Percentiles rank a stretch among this genome's conserved stretches.
These are phyloP conservation scores for Euclidia mi DNA, from an alignment of 2,888 invertebrate species.

Conservation along the genomic window DNA sequence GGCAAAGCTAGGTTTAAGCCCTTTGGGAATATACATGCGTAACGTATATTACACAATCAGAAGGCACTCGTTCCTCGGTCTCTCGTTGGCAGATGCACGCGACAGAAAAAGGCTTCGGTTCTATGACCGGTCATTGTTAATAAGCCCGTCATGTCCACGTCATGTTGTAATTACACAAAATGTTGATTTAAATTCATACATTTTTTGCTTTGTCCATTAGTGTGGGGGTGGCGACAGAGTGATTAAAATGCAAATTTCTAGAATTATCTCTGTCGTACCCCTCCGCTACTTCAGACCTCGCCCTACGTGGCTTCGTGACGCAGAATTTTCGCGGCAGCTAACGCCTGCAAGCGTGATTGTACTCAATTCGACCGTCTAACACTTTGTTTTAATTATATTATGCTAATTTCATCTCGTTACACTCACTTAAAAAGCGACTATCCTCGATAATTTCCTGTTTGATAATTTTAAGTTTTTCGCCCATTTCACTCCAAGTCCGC, in stretches of 20 bases:
- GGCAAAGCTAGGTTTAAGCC: too few relatives aligned
- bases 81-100: too few relatives aligned
- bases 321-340: conserved; percentile 41
- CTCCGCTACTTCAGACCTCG: too few relatives aligned
- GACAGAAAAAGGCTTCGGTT: background rate
- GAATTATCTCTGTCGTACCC: conserved; percentile 41
- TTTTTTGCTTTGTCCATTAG: conserved; percentile 55
- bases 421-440: conserved; percentile 24
- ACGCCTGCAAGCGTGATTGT: conserved; percentile 40
- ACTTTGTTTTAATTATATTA: conserved; percentile 47
- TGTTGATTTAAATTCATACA: conserved; percentile 58
- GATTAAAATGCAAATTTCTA: conserved; percentile 62
- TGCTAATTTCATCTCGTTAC: conserved; percentile 36
- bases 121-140: background rate
- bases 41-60: too few relatives aligned
- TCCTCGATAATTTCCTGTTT: conserved; percentile 12
- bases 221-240: conserved; percentile 45
- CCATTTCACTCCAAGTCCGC: conserved; percentile 8
- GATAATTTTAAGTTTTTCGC: too few relatives aligned
- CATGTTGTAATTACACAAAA: conserved; percentile 49
- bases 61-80: too few relatives aligned
- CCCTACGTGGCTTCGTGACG: conserved; percentile 43
- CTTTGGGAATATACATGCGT: too few relatives aligned
- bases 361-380: conserved; percentile 38
- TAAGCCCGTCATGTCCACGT: conserved; percentile 4